phyloP scores from a whole-genome alignment of 2,888 invertebrate species.

The Synanthedon andrenaeformis region DNA sequence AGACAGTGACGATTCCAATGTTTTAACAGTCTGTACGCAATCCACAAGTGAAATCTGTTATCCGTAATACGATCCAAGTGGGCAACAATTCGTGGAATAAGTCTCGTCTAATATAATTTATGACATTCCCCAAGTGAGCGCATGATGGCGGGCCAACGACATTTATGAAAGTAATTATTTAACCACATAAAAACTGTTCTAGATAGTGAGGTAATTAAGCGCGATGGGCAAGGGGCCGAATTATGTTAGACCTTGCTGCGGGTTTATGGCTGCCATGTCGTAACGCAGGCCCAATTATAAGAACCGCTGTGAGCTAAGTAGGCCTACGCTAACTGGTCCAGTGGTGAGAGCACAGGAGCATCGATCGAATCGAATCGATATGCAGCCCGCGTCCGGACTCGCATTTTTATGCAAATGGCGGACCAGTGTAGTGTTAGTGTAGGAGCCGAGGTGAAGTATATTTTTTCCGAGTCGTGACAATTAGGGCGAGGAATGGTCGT shows the following conservation, averaged over 20 bases:
- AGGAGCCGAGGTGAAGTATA: background rate
- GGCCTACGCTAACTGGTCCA: conserved; percentile 34
- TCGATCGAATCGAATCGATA: background rate
- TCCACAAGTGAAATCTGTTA: too few relatives aligned
- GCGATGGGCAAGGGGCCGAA: background rate
- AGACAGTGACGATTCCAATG: too few relatives aligned
- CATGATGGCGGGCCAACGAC: background rate
- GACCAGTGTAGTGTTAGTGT: background rate
- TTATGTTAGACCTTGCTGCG: background rate
- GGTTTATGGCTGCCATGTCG: conserved; percentile 13
- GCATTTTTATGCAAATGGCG: background rate
- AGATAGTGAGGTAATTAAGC: background rate
- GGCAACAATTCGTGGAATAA: background rate
- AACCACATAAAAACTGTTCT: background rate
- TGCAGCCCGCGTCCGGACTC: background rate
- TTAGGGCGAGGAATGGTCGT: conserved; percentile 1
- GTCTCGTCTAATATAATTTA: background rate
- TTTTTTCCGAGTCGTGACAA: conserved; percentile 3
- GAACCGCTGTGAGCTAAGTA: conserved; percentile 25
- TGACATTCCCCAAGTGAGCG: background rate
- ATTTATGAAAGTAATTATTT: background rate
- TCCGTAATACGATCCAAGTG: background rate
- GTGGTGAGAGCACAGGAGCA: conserved; percentile 9
- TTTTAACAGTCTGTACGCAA: too few relatives aligned
- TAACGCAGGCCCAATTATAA: conserved; percentile 34